Evolutionary conservation across 1,140 invertebrate genomes (phyloP).

Genomic region (Pseudomyrmex sp.): DNA sequence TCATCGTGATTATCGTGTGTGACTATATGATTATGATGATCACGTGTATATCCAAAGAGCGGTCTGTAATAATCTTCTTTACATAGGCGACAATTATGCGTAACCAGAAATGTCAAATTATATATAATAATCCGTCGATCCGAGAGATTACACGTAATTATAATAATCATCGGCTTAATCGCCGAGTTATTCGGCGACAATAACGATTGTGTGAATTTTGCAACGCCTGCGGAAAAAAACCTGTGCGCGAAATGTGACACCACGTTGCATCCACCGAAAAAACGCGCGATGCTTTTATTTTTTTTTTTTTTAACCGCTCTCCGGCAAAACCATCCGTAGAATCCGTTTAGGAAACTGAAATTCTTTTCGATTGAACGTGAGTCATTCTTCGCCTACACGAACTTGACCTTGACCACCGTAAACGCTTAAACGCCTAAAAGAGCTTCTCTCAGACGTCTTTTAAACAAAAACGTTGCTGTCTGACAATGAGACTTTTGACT

Average conservation of each 20-base stretch:
- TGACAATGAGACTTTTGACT: too few relatives aligned
- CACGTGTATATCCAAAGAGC: conserved; percentile 6
- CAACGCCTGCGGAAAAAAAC: neutral
- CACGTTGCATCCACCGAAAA: neutral
- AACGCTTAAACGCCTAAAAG: too few relatives aligned
- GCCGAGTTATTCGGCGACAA: neutral
- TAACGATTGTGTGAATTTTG: too few relatives aligned
- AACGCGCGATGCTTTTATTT: too few relatives aligned
- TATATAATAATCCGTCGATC: neutral
- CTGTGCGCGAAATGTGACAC: neutral
- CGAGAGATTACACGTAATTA: conserved; percentile 16
- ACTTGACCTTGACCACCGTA: too few relatives aligned
- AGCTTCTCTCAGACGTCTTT: too few relatives aligned
- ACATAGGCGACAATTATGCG: neutral
- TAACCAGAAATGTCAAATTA: neutral
- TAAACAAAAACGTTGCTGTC: too few relatives aligned
- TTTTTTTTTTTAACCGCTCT: too few relatives aligned
- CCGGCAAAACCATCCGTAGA: too few relatives aligned
- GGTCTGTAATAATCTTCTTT: neutral
- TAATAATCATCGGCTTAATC: conserved; percentile 12
- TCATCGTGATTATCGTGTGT: conserved; percentile 11
- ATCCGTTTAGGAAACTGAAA: too few relatives aligned
- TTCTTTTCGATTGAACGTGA: too few relatives aligned
- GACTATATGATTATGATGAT: neutral
- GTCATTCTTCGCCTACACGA: too few relatives aligned